These are phyloP conservation scores for Xenus cinereus DNA, from an alignment of 2,113 vertebrate species.

Conservation along the genomic window DNA sequence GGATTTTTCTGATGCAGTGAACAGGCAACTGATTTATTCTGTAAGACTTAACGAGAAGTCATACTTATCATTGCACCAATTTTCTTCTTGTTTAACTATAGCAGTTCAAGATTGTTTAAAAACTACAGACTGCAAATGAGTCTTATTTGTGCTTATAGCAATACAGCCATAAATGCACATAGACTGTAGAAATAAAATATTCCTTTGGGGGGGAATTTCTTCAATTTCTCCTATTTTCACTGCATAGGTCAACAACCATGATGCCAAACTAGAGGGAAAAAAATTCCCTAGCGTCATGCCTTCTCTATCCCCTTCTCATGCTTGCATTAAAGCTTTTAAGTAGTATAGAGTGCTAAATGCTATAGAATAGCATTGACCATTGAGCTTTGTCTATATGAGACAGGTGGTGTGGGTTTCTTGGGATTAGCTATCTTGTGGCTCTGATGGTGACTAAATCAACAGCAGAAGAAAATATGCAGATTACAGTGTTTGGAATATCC, in stretches of 20 bases:
- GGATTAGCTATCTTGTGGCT: neutral
- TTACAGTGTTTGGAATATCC: neutral
- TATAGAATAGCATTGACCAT: neutral
- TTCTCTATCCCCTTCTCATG: neutral
- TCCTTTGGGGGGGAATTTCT: neutral
- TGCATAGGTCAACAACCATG: neutral
- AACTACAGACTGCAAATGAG: neutral
- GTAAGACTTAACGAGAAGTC: neutral
- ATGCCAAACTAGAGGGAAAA: neutral
- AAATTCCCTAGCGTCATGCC: rapidly evolving
- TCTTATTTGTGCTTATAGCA: neutral
- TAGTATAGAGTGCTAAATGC: neutral
- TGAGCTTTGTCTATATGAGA: neutral
- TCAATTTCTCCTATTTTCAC: neutral
- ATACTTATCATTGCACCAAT: neutral
- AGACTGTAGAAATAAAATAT: neutral
- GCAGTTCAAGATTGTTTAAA: neutral
- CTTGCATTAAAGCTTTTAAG: neutral
- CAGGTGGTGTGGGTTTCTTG: neutral
- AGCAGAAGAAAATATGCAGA: neutral
- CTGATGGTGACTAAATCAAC: neutral
- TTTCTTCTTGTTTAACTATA: neutral
- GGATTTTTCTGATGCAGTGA: neutral
- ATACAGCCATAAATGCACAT: neutral
- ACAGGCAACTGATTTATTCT: neutral